Evolutionary conservation across 2,888 invertebrate species (phyloP).

Genomic region (Pammene fasciana): DNA sequence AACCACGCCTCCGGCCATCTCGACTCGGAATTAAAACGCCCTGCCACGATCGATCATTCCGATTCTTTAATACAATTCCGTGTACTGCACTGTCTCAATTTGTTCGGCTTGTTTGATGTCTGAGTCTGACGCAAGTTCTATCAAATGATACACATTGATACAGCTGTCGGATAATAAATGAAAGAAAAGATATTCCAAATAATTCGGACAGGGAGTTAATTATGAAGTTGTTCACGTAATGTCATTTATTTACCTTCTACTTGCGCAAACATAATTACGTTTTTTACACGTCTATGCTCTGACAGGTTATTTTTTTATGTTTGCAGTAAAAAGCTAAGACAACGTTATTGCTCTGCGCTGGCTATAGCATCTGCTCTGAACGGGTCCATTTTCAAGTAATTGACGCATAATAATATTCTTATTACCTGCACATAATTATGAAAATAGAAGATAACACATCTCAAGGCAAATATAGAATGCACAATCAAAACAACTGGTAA

Average conservation of each 20-base stretch:
- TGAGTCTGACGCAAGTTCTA: constrained; percentile 65
- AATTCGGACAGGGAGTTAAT: not conserved
- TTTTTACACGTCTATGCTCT: not conserved
- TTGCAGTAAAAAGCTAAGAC: not conserved
- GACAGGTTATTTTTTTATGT: not conserved
- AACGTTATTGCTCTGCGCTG: not conserved
- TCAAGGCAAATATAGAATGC: not conserved
- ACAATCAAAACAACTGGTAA: not conserved
- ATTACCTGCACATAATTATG: not conserved
- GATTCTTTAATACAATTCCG: constrained; percentile 78
- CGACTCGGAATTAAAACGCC: constrained; percentile 81
- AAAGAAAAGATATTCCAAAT: constrained; percentile 14
- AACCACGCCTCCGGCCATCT: constrained; percentile 79
- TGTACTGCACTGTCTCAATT: constrained; percentile 79
- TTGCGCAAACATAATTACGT: not conserved
- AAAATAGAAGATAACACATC: not conserved
- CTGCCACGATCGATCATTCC: constrained; percentile 80
- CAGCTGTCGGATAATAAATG: constrained; percentile 43
- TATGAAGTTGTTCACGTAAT: constrained; percentile 1
- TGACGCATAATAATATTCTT: not conserved
- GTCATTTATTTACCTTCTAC: not conserved
- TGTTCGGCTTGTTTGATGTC: constrained; percentile 62
- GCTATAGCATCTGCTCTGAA: not conserved
- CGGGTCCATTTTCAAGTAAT: constrained; percentile 1
- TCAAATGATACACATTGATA: constrained; percentile 32